Evolutionary conservation across 2,888 invertebrate species (phyloP).

Genomic region (Quadroppia sp.): DNA sequence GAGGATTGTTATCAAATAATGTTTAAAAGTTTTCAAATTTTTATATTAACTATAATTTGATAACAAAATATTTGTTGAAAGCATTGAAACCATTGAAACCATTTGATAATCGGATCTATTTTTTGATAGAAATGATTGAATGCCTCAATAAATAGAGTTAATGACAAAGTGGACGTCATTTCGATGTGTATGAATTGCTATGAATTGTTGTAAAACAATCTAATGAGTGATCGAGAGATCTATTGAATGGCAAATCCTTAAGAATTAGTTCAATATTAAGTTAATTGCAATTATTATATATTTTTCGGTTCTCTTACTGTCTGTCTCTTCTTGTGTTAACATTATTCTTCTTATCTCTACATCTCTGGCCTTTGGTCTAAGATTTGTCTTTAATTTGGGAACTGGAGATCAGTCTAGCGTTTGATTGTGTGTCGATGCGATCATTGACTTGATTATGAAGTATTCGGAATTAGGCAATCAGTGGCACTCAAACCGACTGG

Average conservation of each 20-base stretch:
- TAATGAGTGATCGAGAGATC: neutral
- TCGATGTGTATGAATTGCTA: neutral
- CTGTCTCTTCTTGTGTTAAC: neutral
- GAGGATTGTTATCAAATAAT: no score
- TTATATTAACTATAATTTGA: no score
- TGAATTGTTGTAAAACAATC: neutral
- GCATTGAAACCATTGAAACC: no score
- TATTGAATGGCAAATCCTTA: neutral
- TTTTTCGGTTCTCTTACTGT: neutral
- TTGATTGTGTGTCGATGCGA: constrained; percentile 35
- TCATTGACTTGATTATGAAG: constrained; percentile 31
- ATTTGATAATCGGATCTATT: no score
- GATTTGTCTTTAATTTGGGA: constrained; percentile 30
- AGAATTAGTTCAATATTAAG: neutral
- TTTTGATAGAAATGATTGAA: no score
- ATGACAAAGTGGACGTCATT: no score
- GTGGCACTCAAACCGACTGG: neutral
- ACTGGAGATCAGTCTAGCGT: constrained; percentile 32
- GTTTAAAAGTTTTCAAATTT: no score
- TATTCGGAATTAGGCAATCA: constrained; percentile 34
- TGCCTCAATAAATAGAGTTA: no score
- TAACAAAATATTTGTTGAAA: no score
- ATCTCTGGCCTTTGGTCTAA: neutral
- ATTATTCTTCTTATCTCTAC: neutral
- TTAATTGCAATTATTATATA: constrained; percentile 4